Evolutionary conservation across 2,797 vertebrate species (phyloP), one percentile per base, ranked within the genome.

Genomic region (Apodemus agrarius): DNA sequence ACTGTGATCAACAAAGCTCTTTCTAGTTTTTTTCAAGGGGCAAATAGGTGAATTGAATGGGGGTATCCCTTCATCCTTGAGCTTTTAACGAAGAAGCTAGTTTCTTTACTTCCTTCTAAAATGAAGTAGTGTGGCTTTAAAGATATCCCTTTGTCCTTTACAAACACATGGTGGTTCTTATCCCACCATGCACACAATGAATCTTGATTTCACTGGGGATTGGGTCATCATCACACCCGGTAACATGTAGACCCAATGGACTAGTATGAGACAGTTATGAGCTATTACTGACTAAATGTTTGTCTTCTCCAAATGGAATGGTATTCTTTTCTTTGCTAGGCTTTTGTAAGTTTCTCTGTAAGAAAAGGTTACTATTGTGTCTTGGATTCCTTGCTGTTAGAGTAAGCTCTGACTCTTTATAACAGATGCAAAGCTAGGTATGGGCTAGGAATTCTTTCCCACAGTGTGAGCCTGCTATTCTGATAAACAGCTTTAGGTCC

Each of bases 381-480:
- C 65, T 96, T 91, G 29, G 57, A 49, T 90, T 92, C 59, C 31
- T 93, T 94, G 84, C 57, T 89, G 22, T 95, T 54, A 40, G 34
- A 91, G 49, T 54, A n/a, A 86, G 21, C 21, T 26, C 26, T 84
- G 49, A 89, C 49, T 31, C 34, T 74, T 34, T 52, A 24, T 90
- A 89, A 43, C 0, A 63, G 24, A 46, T 76, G 43, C 29, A 78
- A 14, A 22, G 65, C 6, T 67, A 81, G 83, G 84, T 76, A 49
- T 12, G 10, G 6, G 29, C 57, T 91, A 24, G 2, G 6, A 87
- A 40, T 72, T 93, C 9, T 1, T 91, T 89, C 88, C 19, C 26
- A 40, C 1, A 9, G 43, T 81, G 2, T 65, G n/a, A 11, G 52
- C 46, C 13, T 76, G 9, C 13, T 49, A 72, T 84, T 81, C 65